These are phyloP conservation scores for Syngnathoides biaculeatus DNA, from an alignment of 2,113 vertebrate genomes.

Conservation along the genomic window DNA sequence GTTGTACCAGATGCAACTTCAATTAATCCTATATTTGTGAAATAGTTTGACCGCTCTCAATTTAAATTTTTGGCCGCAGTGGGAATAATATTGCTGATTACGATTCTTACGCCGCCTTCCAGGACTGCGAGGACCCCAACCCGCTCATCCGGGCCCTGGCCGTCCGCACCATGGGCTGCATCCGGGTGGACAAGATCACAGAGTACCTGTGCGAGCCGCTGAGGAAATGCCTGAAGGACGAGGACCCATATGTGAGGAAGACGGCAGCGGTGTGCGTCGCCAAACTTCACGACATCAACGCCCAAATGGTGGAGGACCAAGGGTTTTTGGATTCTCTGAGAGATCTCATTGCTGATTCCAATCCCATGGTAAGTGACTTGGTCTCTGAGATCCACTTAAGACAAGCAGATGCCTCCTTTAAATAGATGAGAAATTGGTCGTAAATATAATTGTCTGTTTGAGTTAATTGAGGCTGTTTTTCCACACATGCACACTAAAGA, in stretches of 20 bases:
- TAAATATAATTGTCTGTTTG: not conserved
- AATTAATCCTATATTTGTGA: not conserved
- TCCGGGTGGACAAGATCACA: slow-evolving; percentile 96
- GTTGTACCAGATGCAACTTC: not conserved
- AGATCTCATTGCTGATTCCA: slow-evolving; percentile 97
- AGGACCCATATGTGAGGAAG: slow-evolving; percentile 97
- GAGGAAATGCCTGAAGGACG: slow-evolving; percentile 95
- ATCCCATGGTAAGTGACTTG: slow-evolving; percentile 85
- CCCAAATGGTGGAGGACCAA: slow-evolving; percentile 99
- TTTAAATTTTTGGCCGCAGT: not conserved
- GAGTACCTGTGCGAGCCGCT: slow-evolving; percentile 97
- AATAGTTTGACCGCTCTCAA: not conserved
- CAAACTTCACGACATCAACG: slow-evolving; percentile 98
- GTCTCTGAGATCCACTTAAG: not conserved
- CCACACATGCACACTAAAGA: too few relatives aligned
- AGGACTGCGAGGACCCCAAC: slow-evolving; percentile 99
- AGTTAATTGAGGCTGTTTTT: not conserved
- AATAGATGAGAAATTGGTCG: too few relatives aligned
- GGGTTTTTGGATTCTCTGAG: slow-evolving; percentile 95
- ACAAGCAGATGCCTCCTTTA: not conserved
- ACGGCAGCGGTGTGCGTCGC: slow-evolving; percentile 96
- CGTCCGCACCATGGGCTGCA: slow-evolving; percentile 98
- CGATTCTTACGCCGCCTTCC: not conserved
- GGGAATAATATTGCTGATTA: not conserved
- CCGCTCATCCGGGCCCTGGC: slow-evolving; percentile 94